Percentiles rank a stretch among this genome's conserved stretches.
Evolutionary conservation across 2,888 invertebrate species (phyloP).

Genomic region (Pandemis heparana): DNA sequence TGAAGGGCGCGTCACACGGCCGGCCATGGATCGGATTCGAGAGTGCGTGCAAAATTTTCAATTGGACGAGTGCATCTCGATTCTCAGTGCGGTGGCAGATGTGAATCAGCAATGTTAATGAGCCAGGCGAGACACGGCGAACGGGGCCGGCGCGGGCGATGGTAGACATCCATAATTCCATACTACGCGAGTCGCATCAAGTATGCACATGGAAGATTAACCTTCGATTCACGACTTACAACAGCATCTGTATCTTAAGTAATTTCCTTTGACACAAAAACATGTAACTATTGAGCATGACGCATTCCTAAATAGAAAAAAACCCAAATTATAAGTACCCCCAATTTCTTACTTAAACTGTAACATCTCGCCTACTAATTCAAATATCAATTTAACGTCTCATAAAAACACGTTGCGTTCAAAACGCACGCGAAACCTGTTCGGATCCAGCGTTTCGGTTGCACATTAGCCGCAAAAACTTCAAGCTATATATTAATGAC

Average conservation of each 20-base stretch:
- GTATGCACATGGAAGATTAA: not conserved
- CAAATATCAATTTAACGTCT: constrained; percentile 27
- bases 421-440: constrained; percentile 41
- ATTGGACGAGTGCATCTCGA: constrained; percentile 61
- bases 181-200: not conserved
- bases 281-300: not conserved
- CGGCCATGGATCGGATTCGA: constrained; percentile 57
- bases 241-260: not conserved
- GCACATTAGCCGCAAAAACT: constrained; percentile 38
- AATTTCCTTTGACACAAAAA: constrained; percentile 1
- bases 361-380: constrained; percentile 7
- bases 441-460: constrained; percentile 39
- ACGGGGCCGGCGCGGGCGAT: constrained; percentile 17
- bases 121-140: constrained; percentile 57
- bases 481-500: constrained; percentile 39
- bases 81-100: constrained; percentile 50
- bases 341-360: not conserved
- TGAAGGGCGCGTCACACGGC: constrained; percentile 61
- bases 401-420: constrained; percentile 37
- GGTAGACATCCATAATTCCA: constrained; percentile 3
- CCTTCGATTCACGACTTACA: not conserved
- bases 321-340: constrained; percentile 15
- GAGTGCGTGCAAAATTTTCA: constrained; percentile 73
- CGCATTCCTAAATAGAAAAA: not conserved
- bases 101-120: constrained; percentile 71